Evolutionary conservation across 2,888 invertebrate species (phyloP), one percentile per base, ranked within the genome.

Genomic region (Nectonema munidae): DNA sequence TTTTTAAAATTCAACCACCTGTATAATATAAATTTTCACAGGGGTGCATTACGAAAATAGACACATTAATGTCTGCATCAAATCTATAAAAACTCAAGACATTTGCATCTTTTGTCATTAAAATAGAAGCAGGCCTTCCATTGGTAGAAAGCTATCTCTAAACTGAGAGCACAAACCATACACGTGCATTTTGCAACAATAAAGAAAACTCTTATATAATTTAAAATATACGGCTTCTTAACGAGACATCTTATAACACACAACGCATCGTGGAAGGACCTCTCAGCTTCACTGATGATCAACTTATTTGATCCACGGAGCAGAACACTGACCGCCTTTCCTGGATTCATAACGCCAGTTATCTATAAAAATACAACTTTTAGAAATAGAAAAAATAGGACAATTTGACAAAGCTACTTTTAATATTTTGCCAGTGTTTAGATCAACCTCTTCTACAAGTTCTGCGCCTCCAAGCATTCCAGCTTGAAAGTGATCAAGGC

Each of bases 231-330:
- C 56, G 60, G 69, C 45, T 81, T 71, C 48, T 81, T 76, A 3
- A 95, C 86, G 47, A 95, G 65, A 57, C 95, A 95, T 46, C 95
- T 69, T 50, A 95, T 73, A 37, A 77, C 81, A 50, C 73, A 74
- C 6, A 75, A 59, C 20, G 81, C 79, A 61, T 81, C 79, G 57
- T 81, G 79, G 43, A 81, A 61, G 42, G 77, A 79, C 44, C 81
- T 65, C 46, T 74, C 76, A 44, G 79, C 79, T 61, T 81, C 64
- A 42, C 74, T 77, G 43, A 79, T 62, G 44, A 81, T 69, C 48
- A 79, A 66, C 53, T 74, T 71, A 54, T 76, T 76, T 33, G 71
- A 71, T 21, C 73, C 74, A 47, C 86, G 70, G 44, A 86, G 72
- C 45, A 89, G 59, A 43, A 95, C 68, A 3, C 76, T 76, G 21